phyloP scores from a whole-genome alignment of 2,888 invertebrate species.

The Rhagonycha fulva region DNA sequence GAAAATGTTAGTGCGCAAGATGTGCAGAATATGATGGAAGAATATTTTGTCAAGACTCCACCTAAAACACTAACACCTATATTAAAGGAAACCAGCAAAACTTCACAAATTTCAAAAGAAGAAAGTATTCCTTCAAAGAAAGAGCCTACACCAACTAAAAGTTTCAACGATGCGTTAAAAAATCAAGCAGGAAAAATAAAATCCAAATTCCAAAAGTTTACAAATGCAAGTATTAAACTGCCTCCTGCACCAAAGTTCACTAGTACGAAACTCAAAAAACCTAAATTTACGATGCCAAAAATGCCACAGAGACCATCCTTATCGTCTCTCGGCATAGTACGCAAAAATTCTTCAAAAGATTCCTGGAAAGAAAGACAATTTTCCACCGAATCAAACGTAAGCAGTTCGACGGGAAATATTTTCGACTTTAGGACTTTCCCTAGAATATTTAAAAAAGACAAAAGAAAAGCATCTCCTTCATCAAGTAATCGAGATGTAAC shows the following conservation, averaged over 20 bases:
- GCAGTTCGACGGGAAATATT: slow-evolving; percentile 62
- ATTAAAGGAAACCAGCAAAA: neutral
- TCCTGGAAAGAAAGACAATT: slow-evolving; percentile 49
- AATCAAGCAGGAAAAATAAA: slow-evolving; percentile 74
- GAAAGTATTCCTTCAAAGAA: slow-evolving; percentile 6
- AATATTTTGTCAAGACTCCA: neutral
- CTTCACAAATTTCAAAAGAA: neutral
- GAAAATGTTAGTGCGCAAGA: neutral
- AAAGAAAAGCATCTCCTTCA: slow-evolving; percentile 58
- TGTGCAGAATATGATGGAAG: neutral
- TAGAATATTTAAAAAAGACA: slow-evolving; percentile 63
- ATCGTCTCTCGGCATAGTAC: slow-evolving; percentile 52
- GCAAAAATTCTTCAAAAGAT: slow-evolving; percentile 46
- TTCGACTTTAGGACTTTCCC: slow-evolving; percentile 82
- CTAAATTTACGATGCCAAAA: slow-evolving; percentile 61
- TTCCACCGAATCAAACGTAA: slow-evolving; percentile 59
- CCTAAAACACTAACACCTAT: neutral
- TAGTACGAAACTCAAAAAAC: slow-evolving; percentile 50
- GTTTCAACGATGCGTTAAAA: slow-evolving; percentile 56
- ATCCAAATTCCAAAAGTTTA: slow-evolving; percentile 58
- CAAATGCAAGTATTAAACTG: slow-evolving; percentile 61
- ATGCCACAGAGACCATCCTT: slow-evolving; percentile 64
- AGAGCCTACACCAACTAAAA: slow-evolving; percentile 20
- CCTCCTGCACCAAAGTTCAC: slow-evolving; percentile 62
- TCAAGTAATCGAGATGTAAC: slow-evolving; percentile 62